Conservation (phyloP, 2,888 invertebrate genomes). For the Torymus tubicola region DNA sequence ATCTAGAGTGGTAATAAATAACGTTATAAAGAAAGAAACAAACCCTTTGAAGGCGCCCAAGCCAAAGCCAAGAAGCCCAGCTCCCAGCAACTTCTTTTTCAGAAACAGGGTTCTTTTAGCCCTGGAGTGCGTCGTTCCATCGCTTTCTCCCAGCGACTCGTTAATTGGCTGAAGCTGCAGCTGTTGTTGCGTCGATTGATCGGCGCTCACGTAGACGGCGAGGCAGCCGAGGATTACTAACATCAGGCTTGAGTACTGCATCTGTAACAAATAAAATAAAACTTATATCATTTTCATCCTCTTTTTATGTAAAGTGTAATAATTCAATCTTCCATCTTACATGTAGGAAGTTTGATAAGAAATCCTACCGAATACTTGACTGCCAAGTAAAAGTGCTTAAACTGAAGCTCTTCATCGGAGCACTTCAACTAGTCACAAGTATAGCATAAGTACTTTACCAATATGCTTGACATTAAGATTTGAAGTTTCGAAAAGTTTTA, state of each 20-base stretch:
- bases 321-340: neutral
- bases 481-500: neutral
- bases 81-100: slow-evolving; percentile 72
- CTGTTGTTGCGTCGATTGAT: slow-evolving; percentile 50
- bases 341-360: too few relatives aligned
- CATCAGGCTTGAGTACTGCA: slow-evolving; percentile 61
- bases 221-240: slow-evolving; percentile 61
- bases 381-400: neutral
- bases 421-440: slow-evolving; percentile 2
- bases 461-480: neutral
- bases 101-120: slow-evolving; percentile 71
- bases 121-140: slow-evolving; percentile 61
- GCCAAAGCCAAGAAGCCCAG: slow-evolving; percentile 72
- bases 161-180: slow-evolving; percentile 40
- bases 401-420: neutral
- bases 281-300: neutral
- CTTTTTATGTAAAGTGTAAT: neutral
- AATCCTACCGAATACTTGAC: too few relatives aligned
- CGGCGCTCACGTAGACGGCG: slow-evolving; percentile 60
- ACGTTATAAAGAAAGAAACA: slow-evolving; percentile 31
- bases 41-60: slow-evolving; percentile 72
- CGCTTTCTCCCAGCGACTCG: too few relatives aligned
- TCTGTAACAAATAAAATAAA: slow-evolving; percentile 56
- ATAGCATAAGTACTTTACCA: neutral
- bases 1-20: too few relatives aligned